Percentiles rank a stretch among this genome's conserved stretches.
Evolutionary conservation across 2,888 invertebrate species (phyloP).

Genomic region (Macrosiphum euphorbiae): DNA sequence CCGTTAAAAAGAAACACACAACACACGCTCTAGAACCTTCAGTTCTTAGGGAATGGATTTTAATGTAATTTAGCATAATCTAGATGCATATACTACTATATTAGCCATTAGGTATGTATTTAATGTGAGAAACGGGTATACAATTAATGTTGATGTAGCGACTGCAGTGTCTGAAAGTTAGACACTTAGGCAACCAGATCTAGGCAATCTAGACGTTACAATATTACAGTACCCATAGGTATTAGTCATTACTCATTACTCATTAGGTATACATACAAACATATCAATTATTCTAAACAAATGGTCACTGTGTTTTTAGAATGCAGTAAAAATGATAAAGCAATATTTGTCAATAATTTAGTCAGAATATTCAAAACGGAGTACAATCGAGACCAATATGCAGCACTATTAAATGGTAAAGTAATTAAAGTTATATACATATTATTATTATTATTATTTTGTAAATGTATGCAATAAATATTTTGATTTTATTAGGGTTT

Average conservation of each 20-base stretch:
- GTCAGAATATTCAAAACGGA: conserved; percentile 89
- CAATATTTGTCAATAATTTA: conserved; percentile 85
- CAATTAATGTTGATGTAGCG: background rate
- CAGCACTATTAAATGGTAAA: conserved; percentile 39
- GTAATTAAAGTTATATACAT: background rate
- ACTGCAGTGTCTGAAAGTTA: background rate
- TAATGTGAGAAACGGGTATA: background rate
- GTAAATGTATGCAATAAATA: background rate
- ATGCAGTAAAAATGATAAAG: conserved; percentile 83
- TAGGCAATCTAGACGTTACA: background rate
- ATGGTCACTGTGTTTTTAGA: conserved; percentile 70
- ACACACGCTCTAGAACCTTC: background rate
- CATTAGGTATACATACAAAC: background rate
- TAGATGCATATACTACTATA: background rate
- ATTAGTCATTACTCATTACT: too few relatives aligned
- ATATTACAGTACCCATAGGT: background rate
- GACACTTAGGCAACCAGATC: background rate
- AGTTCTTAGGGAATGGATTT: background rate
- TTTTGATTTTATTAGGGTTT: background rate
- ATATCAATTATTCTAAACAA: background rate
- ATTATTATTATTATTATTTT: background rate
- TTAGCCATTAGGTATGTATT: background rate
- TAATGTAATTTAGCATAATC: background rate
- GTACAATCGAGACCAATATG: conserved; percentile 70
- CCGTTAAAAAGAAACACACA: background rate